These are phyloP conservation scores for mouse (Mus musculus) DNA, from an alignment of 2,113 vertebrate species.

Conservation along the genomic window GRCm39 chr14:122420001-122420500, in stretches of 20 bases:
- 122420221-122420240: neutral
- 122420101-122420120: neutral
- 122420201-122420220: too few relatives aligned
- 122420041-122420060: neutral
- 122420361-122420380: neutral
- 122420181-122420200: neutral
- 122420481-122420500: neutral
- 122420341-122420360: neutral
- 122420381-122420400: neutral
- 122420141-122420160: neutral
- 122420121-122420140: neutral
- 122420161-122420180: neutral
- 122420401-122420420: neutral
- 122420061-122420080: neutral
- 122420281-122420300: neutral
- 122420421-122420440: neutral
- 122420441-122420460: neutral
- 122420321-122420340: neutral
- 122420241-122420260: neutral
- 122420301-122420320: neutral
- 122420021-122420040: neutral
- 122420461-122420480: neutral
- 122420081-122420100: neutral
- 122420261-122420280: neutral
- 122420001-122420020: neutral